A percentile compares a stretch with the other conserved stretches of the same genome.
Evolutionary conservation across 2,888 invertebrate genomes (phyloP).

Genomic region (Pomacea canaliculata): DNA sequence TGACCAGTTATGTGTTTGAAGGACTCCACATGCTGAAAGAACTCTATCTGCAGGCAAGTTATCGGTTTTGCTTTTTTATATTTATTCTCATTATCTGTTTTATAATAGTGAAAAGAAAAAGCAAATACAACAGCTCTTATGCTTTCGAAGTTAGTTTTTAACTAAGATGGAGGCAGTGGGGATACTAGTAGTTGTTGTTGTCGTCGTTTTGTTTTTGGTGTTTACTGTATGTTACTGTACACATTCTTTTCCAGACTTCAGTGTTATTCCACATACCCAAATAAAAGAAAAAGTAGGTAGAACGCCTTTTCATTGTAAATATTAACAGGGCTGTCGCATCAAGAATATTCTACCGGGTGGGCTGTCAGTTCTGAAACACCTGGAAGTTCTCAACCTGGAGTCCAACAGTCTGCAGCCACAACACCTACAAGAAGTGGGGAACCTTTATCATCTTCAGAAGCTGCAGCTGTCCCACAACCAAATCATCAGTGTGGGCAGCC

Average conservation of each 20-base stretch:
- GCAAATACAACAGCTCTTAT: too few species aligned
- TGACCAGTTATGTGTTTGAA: constrained; percentile 28
- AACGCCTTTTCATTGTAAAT: too few species aligned
- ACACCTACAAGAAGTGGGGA: constrained; percentile 25
- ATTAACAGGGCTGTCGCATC: constrained; percentile 31
- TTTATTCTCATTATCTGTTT: background rate
- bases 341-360: constrained; percentile 30
- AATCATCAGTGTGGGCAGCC: constrained; percentile 19
- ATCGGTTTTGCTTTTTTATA: constrained; percentile 2
- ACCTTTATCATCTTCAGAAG: constrained; percentile 26
- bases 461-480: constrained; percentile 32
- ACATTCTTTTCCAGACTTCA: too few species aligned
- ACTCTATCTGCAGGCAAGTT: constrained; percentile 30
- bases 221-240: too few species aligned
- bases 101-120: too few species aligned
- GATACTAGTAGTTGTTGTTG: too few species aligned
- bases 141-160: too few species aligned
- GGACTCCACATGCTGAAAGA: constrained; percentile 29
- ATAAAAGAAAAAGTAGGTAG: too few species aligned
- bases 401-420: constrained; percentile 28
- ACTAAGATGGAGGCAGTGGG: too few species aligned
- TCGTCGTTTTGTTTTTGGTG: too few species aligned
- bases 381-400: constrained; percentile 32
- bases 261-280: background rate
- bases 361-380: constrained; percentile 26